These are phyloP conservation scores for Platyura marginata DNA, from an alignment of 1,140 invertebrate genomes.

Conservation along the genomic window DNA sequence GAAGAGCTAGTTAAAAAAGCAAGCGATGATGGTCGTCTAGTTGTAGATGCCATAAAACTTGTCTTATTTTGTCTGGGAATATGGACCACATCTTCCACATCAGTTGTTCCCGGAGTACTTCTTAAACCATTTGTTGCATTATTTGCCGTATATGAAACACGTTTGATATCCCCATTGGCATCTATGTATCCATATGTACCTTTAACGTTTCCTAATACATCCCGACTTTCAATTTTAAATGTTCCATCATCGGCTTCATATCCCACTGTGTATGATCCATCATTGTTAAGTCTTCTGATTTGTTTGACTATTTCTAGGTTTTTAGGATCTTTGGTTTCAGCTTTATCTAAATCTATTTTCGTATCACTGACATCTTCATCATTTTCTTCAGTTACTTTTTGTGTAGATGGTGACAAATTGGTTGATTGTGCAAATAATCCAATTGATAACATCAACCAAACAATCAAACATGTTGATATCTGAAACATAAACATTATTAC, in stretches of 20 bases:
- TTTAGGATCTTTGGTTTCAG: constrained; percentile 32
- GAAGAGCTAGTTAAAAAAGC: constrained; percentile 25
- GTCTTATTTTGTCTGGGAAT: constrained; percentile 27
- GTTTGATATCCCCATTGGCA: constrained; percentile 57
- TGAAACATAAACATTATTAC: background rate
- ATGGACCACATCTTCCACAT: constrained; percentile 16
- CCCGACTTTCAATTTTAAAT: constrained; percentile 67
- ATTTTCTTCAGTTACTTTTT: constrained; percentile 13
- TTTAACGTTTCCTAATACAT: constrained; percentile 62
- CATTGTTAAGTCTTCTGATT: constrained; percentile 61
- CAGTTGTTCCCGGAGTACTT: constrained; percentile 24
- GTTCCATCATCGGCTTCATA: constrained; percentile 70
- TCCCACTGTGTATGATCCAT: constrained; percentile 69
- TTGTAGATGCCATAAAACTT: constrained; percentile 18
- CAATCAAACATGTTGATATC: constrained; percentile 7
- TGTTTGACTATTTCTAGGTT: constrained; percentile 48
- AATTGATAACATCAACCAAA: constrained; percentile 7
- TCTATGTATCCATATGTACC: constrained; percentile 76
- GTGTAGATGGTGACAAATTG: constrained; percentile 7
- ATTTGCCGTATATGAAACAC: constrained; percentile 56
- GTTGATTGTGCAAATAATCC: constrained; percentile 14
- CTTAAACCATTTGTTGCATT: constrained; percentile 34
- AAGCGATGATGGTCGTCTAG: constrained; percentile 25
- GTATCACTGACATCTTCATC: constrained; percentile 9
- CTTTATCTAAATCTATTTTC: constrained; percentile 27